A percentile compares a stretch with the other conserved stretches of the same genome.
These are phyloP conservation scores for Megalonaias nervosa DNA, from an alignment of 1,140 invertebrate genomes.

Conservation along the genomic window DNA sequence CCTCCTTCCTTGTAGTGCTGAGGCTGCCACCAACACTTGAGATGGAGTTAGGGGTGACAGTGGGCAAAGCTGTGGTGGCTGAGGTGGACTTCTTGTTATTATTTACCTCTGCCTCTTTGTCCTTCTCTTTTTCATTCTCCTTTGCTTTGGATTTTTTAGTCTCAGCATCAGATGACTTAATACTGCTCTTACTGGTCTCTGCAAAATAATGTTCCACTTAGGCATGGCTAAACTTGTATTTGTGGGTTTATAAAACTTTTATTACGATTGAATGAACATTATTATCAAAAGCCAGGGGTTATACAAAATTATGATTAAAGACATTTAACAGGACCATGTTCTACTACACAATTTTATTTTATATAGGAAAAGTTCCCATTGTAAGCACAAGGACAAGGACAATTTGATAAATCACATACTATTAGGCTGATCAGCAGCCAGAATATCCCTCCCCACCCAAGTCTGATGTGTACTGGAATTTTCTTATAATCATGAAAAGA, in stretches of 20 bases:
- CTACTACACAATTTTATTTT: no score
- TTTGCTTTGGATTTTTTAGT: constrained; percentile 40
- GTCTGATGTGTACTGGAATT: no score
- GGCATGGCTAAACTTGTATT: no score
- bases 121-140: constrained; percentile 37
- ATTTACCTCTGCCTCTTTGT: constrained; percentile 32
- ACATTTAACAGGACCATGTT: no score
- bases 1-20: constrained; percentile 63
- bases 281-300: neutral
- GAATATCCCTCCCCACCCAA: no score
- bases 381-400: no score
- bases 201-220: neutral
- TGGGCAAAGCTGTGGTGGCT: neutral
- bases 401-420: no score
- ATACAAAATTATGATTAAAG: neutral
- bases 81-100: constrained; percentile 43
- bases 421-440: no score
- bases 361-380: no score
- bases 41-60: no score
- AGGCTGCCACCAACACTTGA: constrained; percentile 54
- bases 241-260: neutral
- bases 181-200: constrained; percentile 47
- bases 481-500: no score
- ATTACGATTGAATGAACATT: no score
- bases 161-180: constrained; percentile 50